Conservation (phyloP, 2,888 invertebrate species). For the Cynaeus angustus region DNA sequence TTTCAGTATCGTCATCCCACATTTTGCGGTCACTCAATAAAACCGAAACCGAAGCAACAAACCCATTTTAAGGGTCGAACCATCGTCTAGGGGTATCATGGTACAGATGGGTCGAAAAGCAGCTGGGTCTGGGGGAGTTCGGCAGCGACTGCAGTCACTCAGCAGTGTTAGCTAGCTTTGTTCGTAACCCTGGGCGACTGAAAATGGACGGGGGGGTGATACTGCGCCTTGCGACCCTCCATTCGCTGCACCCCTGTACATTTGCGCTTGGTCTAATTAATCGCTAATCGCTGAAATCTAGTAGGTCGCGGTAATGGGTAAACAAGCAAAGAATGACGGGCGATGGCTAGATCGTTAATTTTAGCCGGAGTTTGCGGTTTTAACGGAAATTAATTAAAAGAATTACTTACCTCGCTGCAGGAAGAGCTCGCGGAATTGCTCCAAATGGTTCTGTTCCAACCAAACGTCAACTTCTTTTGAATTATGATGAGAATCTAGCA, state of each 20-base stretch:
- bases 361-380: not conserved
- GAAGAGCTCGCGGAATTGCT: conserved; percentile 81
- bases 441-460: conserved; percentile 83
- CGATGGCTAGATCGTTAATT: not conserved
- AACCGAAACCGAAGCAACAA: conserved; percentile 1
- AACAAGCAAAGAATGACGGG: conserved; percentile 19
- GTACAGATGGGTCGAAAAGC: conserved; percentile 11
- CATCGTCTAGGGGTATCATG: conserved; percentile 26
- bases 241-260: too few relatives aligned
- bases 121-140: conserved; percentile 48
- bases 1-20: conserved; percentile 85
- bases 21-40: conserved; percentile 65
- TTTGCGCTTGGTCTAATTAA: conserved; percentile 13
- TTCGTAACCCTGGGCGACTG: conserved; percentile 64
- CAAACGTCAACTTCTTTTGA: conserved; percentile 80
- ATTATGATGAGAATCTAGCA: conserved; percentile 57
- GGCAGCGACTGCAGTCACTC: conserved; percentile 55
- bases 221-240: conserved; percentile 48
- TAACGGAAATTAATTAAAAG: not conserved
- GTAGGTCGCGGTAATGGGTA: conserved; percentile 11
- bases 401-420: conserved; percentile 79
- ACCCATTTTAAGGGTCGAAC: conserved; percentile 1
- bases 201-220: conserved; percentile 50
- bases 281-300: conserved; percentile 18
- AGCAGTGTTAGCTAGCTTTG: conserved; percentile 53